Base-by-base conservation (phyloP, 2,797 vertebrate genomes). In the Cyprinodon diabolis region DNA sequence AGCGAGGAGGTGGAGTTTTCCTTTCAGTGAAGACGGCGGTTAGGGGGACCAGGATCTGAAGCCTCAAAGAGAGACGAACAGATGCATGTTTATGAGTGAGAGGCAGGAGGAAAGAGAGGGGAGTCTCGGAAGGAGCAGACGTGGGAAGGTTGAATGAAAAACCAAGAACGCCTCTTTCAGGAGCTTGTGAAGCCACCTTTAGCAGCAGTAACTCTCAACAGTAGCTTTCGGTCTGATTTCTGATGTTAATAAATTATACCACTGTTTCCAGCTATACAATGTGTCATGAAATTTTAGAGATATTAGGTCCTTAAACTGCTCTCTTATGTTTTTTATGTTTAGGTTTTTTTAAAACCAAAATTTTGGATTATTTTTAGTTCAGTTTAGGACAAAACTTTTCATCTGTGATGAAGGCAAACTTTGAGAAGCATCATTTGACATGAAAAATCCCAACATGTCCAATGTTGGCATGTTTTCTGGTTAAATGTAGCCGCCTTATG, bases 1-100 rank as follows among this genome's bases (percentile, higher is more conserved):
- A 55, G 73, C 75, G 84, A 89, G 90, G 82, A 93, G 93, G 91
- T 87, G 91, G 92, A 92, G 91, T 92, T 93, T 91, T 89, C 88
- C 81, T 84, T 87, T 85, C 87, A 91, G 87, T 76, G 81, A 71
- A 71, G 60, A 77, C 77, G 69, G 71, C 37, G 76, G 77, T 6
- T 74, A 81, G 21, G 35, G 37, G 62, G 19, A 13, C 1, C 62
- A 65, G 45, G 45, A 30, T 87, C 82, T 84, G 79, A 83, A 89
- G 80, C 86, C 80, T 88, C 49, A 69, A 9, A 62, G n/a, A 23
- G 69, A 63, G 43, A 79, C 49, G 74, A 45, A 84, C 37, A 69
- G 4, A 62, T 65, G 62, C 3, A 49, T 11, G 66, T 13, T 19
- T 25, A 69, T 6, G 48, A 73, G 57, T 21, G n/a, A 68, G 49